Evolutionary conservation across 1,140 invertebrate genomes (phyloP).

Genomic region (Drosophila sp.): DNA sequence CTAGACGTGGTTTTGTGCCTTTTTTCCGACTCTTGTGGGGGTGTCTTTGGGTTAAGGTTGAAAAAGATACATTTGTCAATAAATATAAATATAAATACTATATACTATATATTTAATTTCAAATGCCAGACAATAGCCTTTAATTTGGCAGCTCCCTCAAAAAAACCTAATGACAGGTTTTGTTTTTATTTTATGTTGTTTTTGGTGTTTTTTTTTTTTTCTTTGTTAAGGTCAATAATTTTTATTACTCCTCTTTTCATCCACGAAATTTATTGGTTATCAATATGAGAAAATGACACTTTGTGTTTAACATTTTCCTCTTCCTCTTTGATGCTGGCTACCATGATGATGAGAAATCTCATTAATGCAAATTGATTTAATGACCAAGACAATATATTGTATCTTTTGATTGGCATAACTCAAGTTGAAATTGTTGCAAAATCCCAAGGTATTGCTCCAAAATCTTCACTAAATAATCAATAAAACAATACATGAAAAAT

Average conservation of each 20-base stretch:
- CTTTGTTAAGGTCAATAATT: conserved; percentile 67
- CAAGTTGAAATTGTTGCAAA: conserved; percentile 48
- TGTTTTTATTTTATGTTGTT: conserved; percentile 17
- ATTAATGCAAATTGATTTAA: conserved; percentile 48
- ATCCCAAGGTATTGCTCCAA: conserved; percentile 54
- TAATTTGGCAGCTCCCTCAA: conserved; percentile 45
- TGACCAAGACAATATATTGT: conserved; percentile 25
- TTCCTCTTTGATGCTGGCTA: conserved; percentile 14
- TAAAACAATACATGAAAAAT: conserved; percentile 17
- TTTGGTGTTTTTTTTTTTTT: neutral
- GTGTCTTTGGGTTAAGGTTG: conserved; percentile 9
- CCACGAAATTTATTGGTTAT: neutral
- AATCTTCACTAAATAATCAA: conserved; percentile 51
- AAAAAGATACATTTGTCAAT: conserved; percentile 3
- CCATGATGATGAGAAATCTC: conserved; percentile 27
- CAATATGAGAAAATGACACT: conserved; percentile 13
- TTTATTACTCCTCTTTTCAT: conserved; percentile 23
- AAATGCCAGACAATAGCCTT: conserved; percentile 38
- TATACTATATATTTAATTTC: conserved; percentile 26
- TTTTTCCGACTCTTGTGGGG: neutral
- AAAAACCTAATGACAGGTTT: conserved; percentile 32
- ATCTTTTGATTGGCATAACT: conserved; percentile 61
- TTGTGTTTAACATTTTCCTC: neutral
- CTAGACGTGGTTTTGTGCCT: neutral
- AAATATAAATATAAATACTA: neutral